phyloP scores from a whole-genome alignment of 2,888 invertebrate species.

The Lasius fuliginosus region DNA sequence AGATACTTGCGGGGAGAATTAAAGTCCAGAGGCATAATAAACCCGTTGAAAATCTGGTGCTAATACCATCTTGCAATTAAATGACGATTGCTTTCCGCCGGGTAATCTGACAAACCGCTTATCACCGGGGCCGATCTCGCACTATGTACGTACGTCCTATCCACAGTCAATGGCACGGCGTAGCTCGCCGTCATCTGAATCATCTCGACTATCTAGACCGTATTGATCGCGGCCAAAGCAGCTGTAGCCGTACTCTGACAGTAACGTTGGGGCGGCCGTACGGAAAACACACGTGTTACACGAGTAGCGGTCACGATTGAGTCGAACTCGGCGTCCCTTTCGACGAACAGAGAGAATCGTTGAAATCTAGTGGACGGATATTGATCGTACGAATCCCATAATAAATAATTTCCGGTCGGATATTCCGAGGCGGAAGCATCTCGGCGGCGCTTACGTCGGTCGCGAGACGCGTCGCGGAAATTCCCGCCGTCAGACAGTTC shows the following conservation, averaged over 20 bases:
- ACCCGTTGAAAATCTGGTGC: not conserved
- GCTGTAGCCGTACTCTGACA: conserved; percentile 81
- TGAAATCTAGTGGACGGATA: conserved; percentile 2
- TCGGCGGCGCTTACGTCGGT: not conserved
- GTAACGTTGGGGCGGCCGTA: conserved; percentile 83
- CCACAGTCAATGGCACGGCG: conserved; percentile 67
- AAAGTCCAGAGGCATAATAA: not conserved
- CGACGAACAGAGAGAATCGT: conserved; percentile 21
- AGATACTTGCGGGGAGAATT: not conserved
- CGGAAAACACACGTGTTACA: conserved; percentile 81
- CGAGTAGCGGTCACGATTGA: conserved; percentile 58
- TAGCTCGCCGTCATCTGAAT: conserved; percentile 70
- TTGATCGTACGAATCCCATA: not conserved
- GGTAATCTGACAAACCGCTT: not conserved
- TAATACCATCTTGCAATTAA: not conserved
- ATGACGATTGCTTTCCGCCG: conserved; percentile 12
- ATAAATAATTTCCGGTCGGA: conserved; percentile 14
- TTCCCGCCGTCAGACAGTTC: conserved; percentile 36
- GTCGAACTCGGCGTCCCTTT: conserved; percentile 36
- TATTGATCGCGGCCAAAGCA: conserved; percentile 84
- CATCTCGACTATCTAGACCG: conserved; percentile 83
- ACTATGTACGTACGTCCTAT: not conserved
- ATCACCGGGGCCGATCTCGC: conserved; percentile 7
- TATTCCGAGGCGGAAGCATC: not conserved
- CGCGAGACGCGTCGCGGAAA: conserved; percentile 24